Conservation (phyloP, 2,797 vertebrate species). For the Lagodon rhomboides region DNA sequence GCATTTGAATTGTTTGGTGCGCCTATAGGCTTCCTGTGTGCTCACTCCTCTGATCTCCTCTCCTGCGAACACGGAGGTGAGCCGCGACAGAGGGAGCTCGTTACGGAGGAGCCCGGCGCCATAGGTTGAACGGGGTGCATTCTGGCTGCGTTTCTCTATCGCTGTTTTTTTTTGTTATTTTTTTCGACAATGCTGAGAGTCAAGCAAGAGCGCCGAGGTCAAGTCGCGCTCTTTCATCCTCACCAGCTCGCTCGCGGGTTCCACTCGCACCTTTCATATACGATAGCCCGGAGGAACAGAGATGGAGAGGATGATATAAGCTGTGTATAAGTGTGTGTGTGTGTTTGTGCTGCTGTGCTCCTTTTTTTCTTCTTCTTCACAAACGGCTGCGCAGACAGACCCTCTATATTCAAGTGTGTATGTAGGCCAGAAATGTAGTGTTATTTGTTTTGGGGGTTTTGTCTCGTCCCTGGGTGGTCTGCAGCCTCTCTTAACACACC, state of each 20-base stretch:
- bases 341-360: conserved; percentile 15
- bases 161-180: not conserved
- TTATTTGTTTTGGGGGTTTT: conserved; percentile 35
- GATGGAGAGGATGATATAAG: conserved; percentile 36
- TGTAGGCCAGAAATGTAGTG: conserved; percentile 31
- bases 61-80: conserved; percentile 42
- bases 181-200: conserved; percentile 23
- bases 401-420: conserved; percentile 29
- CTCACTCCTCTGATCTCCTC: conserved; percentile 69
- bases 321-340: conserved; percentile 38
- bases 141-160: not conserved
- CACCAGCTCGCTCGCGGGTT: conserved; percentile 5
- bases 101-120: conserved; percentile 9
- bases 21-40: conserved; percentile 62
- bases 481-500: conserved; percentile 62
- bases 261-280: conserved; percentile 43
- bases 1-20: conserved; percentile 77
- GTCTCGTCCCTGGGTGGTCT: conserved; percentile 64
- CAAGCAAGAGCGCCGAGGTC: conserved; percentile 57
- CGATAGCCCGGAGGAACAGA: conserved; percentile 18
- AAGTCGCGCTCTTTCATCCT: conserved; percentile 52
- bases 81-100: conserved; percentile 14
- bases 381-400: conserved; percentile 20
- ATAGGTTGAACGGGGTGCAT: conserved; percentile 7
- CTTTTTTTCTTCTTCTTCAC: conserved; percentile 17